Evolutionary conservation across 2,113 vertebrate genomes (phyloP).

Genomic region (Perognathus longimembris): DNA sequence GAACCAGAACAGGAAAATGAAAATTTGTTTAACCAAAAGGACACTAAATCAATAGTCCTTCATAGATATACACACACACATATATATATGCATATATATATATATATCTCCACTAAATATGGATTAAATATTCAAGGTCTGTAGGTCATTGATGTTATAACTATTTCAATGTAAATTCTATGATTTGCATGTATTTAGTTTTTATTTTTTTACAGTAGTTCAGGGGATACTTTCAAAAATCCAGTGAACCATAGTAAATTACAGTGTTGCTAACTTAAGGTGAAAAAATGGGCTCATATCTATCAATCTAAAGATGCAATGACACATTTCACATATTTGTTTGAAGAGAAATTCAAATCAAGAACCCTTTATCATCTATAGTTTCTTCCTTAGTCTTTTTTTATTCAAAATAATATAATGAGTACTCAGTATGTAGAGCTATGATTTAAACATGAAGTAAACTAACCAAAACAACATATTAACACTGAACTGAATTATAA

Average conservation of each 20-base stretch:
- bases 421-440: background rate
- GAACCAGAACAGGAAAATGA: background rate
- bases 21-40: background rate
- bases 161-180: background rate
- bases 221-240: background rate
- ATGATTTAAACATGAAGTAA: background rate
- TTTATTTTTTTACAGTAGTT: background rate
- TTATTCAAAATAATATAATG: background rate
- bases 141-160: background rate
- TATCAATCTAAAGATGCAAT: background rate
- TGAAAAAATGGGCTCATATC: background rate
- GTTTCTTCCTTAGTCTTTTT: background rate
- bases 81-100: no score
- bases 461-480: background rate
- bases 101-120: background rate
- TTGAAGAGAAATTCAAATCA: slow-evolving; percentile 6
- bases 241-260: background rate
- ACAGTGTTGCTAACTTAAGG: background rate
- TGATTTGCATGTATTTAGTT: background rate
- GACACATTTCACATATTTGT: background rate
- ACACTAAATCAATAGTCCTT: background rate
- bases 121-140: background rate
- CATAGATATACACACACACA: no score
- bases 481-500: background rate
- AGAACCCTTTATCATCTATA: background rate